Base-by-base conservation (phyloP, 2,113 vertebrate genomes). In the Odobenus rosmarus region DNA sequence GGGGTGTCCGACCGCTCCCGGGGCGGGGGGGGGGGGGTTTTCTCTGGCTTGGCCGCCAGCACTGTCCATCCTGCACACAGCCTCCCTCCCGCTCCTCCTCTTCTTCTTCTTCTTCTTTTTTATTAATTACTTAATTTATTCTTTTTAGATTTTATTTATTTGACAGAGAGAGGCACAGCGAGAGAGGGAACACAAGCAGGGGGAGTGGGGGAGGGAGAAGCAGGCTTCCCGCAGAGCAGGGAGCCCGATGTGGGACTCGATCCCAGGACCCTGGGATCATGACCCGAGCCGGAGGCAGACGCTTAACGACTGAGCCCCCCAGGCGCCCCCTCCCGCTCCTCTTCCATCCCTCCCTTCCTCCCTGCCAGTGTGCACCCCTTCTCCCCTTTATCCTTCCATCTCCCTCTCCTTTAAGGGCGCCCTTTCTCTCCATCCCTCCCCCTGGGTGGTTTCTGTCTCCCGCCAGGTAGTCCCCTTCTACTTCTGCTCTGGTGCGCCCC, bases 311-410 rank as follows among this genome's bases (percentile, higher is more conserved):
- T 46, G 46, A 46, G 46, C 46, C 46, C 8, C 46, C 46, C 46
- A 46, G 46, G 46, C 46, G 46, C 46, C 46, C 46, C 10, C 81
- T 53, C 15, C 67, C 84, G 84, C 88, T 97, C 97, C 36, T 88
- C 26, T 84, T 80, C 67, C 62, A 0, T 19, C 55, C 31, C 13
- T 76, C n/a, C n/a, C 33, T 71, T 90, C 72, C 61, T 85, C 95
- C 86, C 84, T 95, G 55, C 31, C 74, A 62, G n/a, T 72, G 85
- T 90, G 74, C 90, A 42, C 53, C 80, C 97, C 36, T 88, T 96
- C 85, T 90, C 95, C 81, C 92, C 90, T 92, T 39, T 62, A 93
- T 53, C 42, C 57, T 53, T 62, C 15, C 31, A 1, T 18, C 61
- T 77, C 11, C 33, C 16, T 57, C 8, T 89, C 36, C 51, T 76